These are phyloP conservation scores for Drosophila equinoxialis DNA, from an alignment of 1,140 invertebrate species.

Conservation along the genomic window DNA sequence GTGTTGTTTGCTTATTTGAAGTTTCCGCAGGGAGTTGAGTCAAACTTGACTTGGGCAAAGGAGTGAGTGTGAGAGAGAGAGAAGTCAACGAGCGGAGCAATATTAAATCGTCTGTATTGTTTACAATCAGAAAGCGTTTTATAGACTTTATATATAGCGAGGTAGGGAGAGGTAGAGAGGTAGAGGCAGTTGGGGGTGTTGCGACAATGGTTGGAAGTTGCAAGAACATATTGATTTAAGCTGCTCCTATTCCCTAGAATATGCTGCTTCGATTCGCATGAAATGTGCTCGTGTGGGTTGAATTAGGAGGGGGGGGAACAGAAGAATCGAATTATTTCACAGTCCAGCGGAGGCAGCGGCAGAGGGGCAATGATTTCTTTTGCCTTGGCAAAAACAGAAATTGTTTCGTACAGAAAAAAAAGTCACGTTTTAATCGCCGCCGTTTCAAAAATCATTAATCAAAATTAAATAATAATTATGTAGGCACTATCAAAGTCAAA, in stretches of 20 bases:
- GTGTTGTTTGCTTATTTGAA: constrained; percentile 79
- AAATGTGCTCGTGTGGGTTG: constrained; percentile 19
- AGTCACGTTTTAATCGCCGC: constrained; percentile 76
- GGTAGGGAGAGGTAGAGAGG: constrained; percentile 26
- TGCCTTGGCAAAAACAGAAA: neutral
- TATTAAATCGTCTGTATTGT: constrained; percentile 81
- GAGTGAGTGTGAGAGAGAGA: neutral
- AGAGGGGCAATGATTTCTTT: constrained; percentile 25
- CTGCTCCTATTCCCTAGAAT: constrained; percentile 59
- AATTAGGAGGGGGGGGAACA: constrained; percentile 9
- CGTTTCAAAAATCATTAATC: constrained; percentile 75
- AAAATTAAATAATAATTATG: constrained; percentile 81
- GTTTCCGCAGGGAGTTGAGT: constrained; percentile 72
- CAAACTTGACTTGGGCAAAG: constrained; percentile 29
- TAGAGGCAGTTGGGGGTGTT: neutral
- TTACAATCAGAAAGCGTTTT: constrained; percentile 80
- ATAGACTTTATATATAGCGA: constrained; percentile 73
- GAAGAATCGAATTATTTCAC: constrained; percentile 27
- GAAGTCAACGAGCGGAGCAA: constrained; percentile 64
- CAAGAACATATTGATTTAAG: constrained; percentile 61
- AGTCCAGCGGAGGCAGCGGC: constrained; percentile 33
- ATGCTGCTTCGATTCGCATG: neutral
- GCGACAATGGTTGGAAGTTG: constrained; percentile 7
- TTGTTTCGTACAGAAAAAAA: constrained; percentile 46
- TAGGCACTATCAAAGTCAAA: constrained; percentile 46